Base-by-base conservation (phyloP, 2,113 vertebrate genomes). In the Lynx canadensis region DNA sequence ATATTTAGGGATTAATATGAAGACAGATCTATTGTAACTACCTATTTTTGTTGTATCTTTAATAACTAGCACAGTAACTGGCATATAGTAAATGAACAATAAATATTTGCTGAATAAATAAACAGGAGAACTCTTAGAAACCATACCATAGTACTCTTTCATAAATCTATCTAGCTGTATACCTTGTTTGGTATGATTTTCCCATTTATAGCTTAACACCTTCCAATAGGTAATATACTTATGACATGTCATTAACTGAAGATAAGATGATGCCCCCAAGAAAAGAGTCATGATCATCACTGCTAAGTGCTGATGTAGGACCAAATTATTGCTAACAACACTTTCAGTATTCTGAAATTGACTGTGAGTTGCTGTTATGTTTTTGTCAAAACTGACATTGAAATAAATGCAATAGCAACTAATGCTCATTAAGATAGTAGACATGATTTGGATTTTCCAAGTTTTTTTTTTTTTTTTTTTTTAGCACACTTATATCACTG, bases 21-120 rank as follows among this genome's bases (percentile, higher is more conserved):
- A 94, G 74, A 23, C 11, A 55, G 23, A 52, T 79, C 23, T 48
- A 48, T 31, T 97, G 41, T 60, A 95, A 87, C 73, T 52, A 55
- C 86, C 27, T 68, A 52, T 71, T 74, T 16, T 96, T 8, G 69
- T 78, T 50, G 25, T 90, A 23, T 60, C 29, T 90, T 90, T 90
- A 50, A 27, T 90, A 87, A 78, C 38, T 69, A 94, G 33, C 25
- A 60, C 3, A 31, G 7, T 63, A 68, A 84, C n/a, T 94, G 84
- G 12, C 25, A 95, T 31, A 63, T 29, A 52, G 21, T 31, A 82
- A 95, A 57, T 80, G 31, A 92, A 38, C 13, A 80, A 29, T 74
- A 91, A 85, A 66, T 92, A 78, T 48, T 71, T 95, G 31, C 12
- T 95, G 19, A 41, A n/a, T 83, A 95, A 97, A 55, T 50, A 95